These are phyloP conservation scores for Agraylea sexmaculata DNA, from an alignment of 1,140 invertebrate genomes.

Conservation along the genomic window DNA sequence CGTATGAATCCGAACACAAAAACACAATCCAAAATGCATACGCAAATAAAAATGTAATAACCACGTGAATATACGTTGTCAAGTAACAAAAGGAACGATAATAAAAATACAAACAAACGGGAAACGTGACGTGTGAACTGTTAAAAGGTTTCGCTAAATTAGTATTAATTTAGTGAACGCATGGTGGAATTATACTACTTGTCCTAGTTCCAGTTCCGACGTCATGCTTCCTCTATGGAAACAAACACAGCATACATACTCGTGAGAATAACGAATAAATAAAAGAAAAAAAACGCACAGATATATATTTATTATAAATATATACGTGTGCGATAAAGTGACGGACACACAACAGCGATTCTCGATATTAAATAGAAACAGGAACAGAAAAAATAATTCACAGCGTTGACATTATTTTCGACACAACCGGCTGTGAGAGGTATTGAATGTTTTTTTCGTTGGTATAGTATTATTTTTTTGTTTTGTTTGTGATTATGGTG, in stretches of 20 bases:
- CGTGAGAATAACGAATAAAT: constrained; percentile 15
- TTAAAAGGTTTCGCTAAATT: no score
- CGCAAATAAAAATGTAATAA: no score
- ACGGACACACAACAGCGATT: constrained; percentile 21
- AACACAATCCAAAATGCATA: no score
- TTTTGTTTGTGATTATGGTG: constrained; percentile 32
- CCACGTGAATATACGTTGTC: no score
- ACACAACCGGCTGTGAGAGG: constrained; percentile 20
- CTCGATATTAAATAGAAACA: constrained; percentile 23
- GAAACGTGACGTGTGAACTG: no score
- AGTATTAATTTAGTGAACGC: no score
- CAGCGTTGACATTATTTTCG: not conserved
- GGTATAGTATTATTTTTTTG: constrained; percentile 23
- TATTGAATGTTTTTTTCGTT: constrained; percentile 18
- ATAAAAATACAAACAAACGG: no score
- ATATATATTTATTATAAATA: not conserved
- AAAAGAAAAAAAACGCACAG: constrained; percentile 5
- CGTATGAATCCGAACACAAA: no score
- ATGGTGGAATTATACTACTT: no score
- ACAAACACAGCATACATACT: constrained; percentile 17
- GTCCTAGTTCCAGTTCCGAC: no score
- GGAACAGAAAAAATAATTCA: constrained; percentile 11
- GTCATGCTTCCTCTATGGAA: no score
- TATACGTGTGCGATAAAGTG: constrained; percentile 12
- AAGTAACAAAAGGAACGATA: no score